Evolutionary conservation across 30 jellyfish, hydroid and myxozoan genomes (phyloP), one percentile per base, ranked within the genome.

Genomic region (Catostylus mosaicus): DNA sequence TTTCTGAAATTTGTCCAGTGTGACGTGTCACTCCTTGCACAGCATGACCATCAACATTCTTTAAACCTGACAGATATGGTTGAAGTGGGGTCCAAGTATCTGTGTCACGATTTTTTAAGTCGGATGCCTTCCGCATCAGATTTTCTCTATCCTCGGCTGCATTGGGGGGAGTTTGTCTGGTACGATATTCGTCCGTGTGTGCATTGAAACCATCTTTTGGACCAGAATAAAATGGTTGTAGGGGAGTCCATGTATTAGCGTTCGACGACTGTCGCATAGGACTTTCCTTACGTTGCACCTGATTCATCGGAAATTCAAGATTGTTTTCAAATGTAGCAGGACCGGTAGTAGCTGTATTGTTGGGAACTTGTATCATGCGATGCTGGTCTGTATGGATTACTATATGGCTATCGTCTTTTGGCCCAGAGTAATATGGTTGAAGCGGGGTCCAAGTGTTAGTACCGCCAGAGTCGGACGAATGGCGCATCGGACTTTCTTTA

Each of bases 11-110:
- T n/a, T n/a, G n/a, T n/a, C n/a, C n/a, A n/a, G n/a, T n/a, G n/a
- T n/a, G 31, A 30, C 46, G 24, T 24, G 75, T 2, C 1, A 2
- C 20, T 10, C 20, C 75, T 9, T 38, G 26, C 16, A 5, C 9
- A n/a, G 31, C 36, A 2, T 18, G 24, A 62, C 9, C 50, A 62
- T 30, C 31, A 22, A 27, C 48, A 23, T 62, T 0, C 20, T 24
- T 24, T 16, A 46, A 7, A 24, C 10, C 51, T 19, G 75, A 62
- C 24, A 62, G 31, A 23, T 62, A 22, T 19, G 75, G 75, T 46
- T 18, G 3, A 62, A 62, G 75, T 30, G 27, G 75, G 36, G 31
- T 62, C 75, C 75, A 62, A 30, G 0, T 62, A 22, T 62, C 75
- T 5, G 43, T 24, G 24, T 62, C 75, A 26, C 20, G 46, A 30